phyloP scores from a whole-genome alignment of 2,113 vertebrate genomes.

The Phaetusa simplex region DNA sequence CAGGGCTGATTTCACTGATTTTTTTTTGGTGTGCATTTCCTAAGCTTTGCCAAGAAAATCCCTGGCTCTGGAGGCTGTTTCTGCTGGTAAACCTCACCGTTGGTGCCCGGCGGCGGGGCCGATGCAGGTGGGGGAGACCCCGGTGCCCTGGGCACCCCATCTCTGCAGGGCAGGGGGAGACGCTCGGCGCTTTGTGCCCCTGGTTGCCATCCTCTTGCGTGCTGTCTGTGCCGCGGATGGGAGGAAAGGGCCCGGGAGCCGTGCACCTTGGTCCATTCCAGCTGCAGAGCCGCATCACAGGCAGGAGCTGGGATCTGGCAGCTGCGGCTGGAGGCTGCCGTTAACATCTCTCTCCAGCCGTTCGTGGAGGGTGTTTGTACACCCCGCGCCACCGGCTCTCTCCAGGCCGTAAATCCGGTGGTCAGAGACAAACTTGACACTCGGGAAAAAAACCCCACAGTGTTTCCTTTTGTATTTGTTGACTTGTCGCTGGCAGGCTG shows the following conservation, averaged over 20 bases:
- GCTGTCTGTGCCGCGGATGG: background rate
- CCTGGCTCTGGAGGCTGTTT: background rate
- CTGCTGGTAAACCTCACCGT: background rate
- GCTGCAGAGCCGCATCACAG: background rate
- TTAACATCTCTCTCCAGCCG: too few species aligned
- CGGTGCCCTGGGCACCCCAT: rapidly evolving
- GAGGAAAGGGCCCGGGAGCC: background rate
- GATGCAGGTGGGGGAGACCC: background rate
- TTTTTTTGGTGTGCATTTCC: background rate
- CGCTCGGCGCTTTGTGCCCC: rapidly evolving
- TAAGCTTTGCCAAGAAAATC: background rate
- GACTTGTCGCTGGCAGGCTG: rapidly evolving
- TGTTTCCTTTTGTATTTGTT: background rate
- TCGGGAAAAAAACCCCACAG: rapidly evolving
- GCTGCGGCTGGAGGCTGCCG: background rate
- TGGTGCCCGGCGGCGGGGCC: rapidly evolving
- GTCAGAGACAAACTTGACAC: rapidly evolving
- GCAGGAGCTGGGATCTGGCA: background rate
- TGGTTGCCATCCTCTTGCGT: background rate
- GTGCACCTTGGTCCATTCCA: rapidly evolving
- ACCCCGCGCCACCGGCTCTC: background rate
- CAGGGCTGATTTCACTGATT: rapidly evolving
- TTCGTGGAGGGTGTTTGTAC: background rate
- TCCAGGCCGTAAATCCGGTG: rapidly evolving
- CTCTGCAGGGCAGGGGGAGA: background rate